A percentile compares a stretch with the other conserved stretches of the same genome.
phyloP scores from a whole-genome alignment of 2,113 vertebrate species.

The Cacatua alba region DNA sequence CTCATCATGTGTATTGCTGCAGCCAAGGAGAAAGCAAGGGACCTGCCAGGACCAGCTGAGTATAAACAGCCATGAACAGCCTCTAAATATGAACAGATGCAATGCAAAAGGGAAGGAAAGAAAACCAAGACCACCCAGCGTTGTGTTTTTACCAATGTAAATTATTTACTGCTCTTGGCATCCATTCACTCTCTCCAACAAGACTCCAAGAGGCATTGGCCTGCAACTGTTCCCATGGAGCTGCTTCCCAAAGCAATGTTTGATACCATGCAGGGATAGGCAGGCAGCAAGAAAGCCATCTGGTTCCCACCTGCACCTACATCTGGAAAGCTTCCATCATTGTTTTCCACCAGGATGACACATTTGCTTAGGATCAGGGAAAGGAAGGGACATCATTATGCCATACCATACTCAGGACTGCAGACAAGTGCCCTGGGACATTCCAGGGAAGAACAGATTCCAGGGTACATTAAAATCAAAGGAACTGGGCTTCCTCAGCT shows the following conservation, averaged over 20 bases:
- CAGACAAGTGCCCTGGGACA: neutral
- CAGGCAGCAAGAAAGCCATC: neutral
- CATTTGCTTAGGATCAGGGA: neutral
- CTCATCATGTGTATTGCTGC: neutral
- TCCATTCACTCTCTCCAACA: neutral
- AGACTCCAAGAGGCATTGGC: neutral
- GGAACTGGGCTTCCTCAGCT: neutral
- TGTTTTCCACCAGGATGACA: neutral
- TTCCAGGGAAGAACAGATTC: neutral
- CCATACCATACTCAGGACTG: neutral
- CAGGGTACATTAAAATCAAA: neutral
- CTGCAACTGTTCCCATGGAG: neutral
- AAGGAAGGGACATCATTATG: neutral
- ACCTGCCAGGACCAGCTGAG: neutral
- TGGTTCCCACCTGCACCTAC: neutral
- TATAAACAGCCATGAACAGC: neutral
- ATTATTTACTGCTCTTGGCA: constrained; percentile 44
- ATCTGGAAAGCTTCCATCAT: neutral
- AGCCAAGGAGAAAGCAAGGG: neutral
- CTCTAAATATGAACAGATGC: constrained; percentile 47
- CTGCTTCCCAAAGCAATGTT: neutral
- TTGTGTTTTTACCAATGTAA: constrained; percentile 8
- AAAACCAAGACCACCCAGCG: constrained; percentile 26
- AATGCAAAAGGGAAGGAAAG: neutral
- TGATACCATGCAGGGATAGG: fast-evolving